Evolutionary conservation across 1,140 invertebrate genomes (phyloP), one percentile per base, ranked within the genome.

Genomic region (Globodera rostochiensis): DNA sequence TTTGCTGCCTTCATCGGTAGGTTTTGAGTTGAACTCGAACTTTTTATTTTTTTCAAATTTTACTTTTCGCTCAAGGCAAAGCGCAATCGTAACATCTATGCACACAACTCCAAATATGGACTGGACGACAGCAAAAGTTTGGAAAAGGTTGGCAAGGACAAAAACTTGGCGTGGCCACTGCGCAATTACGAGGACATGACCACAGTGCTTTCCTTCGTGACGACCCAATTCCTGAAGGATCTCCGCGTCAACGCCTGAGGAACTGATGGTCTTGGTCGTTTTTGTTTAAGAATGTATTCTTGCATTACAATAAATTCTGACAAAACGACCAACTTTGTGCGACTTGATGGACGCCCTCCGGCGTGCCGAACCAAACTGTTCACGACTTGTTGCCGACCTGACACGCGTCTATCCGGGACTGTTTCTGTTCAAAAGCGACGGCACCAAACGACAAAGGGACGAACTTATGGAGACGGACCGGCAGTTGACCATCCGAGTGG

Each of bases 361-460:
- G 13, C 66, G 60, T 49, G 77, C 21, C 25, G 64, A 70, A 45
- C 75, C 66, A 13, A 85, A 84, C 73, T 84, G 83, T 49, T 77
- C 84, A n/a, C 47, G 70, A 49, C 73, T 84, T 3, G 36, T 83
- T 7, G 9, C 50, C 36, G 83, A 84, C 45, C 45, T 84, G 36
- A 36, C 21, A n/a, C 49, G 50, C n/a, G n/a, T 83, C 36, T 84
- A 86, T 64, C 83, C 83, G 11, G 74, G 36, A 45, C 64, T 84
- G 19, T 84, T 82, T 73, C 45, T 82, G 60, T 82, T 82, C 60
- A 6, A 70, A 57, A 73, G 80, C 8, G 77, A 19, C n/a, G 46
- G 46, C 9, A 71, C 36, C 69, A 36, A 7, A 71, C 7, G 36
- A 47, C 69, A 71, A 71, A 49, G 25, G 77, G 77, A 78, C 64